These are phyloP conservation scores for Perca fluviatilis DNA, from an alignment of 2,113 vertebrate genomes.

Conservation along the genomic window DNA sequence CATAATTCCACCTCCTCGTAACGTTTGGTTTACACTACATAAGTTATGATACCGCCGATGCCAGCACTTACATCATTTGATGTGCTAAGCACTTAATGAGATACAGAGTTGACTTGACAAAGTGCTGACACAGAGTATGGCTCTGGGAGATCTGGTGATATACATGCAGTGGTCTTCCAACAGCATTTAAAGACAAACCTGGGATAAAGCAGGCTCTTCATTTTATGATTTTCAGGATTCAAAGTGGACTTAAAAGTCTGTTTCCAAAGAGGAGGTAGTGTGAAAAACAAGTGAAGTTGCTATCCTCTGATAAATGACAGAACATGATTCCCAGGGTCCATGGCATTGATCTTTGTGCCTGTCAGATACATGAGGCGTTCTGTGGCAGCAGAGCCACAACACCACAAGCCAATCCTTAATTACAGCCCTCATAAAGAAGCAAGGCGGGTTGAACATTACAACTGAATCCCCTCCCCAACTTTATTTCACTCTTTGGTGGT, in stretches of 20 bases:
- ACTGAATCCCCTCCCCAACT: conserved; percentile 61
- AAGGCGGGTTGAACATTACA: conserved; percentile 59
- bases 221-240: conserved; percentile 19
- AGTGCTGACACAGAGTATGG: conserved; percentile 54
- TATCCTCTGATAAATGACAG: conserved; percentile 59
- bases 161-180: conserved; percentile 22
- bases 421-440: conserved; percentile 69
- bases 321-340: conserved; percentile 54
- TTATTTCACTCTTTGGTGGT: conserved; percentile 66
- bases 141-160: conserved; percentile 48
- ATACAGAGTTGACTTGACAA: conserved; percentile 62
- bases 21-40: conserved; percentile 48
- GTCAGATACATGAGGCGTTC: conserved; percentile 68
- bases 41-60: conserved; percentile 53
- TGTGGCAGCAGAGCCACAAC: conserved; percentile 66
- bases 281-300: conserved; percentile 45
- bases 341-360: conserved; percentile 58
- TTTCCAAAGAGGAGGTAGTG: conserved; percentile 29
- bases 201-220: conserved; percentile 29
- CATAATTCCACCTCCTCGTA: conserved; percentile 48
- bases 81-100: conserved; percentile 63
- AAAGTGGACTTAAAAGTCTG: conserved; percentile 25
- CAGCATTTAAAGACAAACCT: conserved; percentile 41
- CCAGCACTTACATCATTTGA: conserved; percentile 70
- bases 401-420: conserved; percentile 75